Conservation (phyloP, 2,888 invertebrate species). For the Chouioia cunea region DNA sequence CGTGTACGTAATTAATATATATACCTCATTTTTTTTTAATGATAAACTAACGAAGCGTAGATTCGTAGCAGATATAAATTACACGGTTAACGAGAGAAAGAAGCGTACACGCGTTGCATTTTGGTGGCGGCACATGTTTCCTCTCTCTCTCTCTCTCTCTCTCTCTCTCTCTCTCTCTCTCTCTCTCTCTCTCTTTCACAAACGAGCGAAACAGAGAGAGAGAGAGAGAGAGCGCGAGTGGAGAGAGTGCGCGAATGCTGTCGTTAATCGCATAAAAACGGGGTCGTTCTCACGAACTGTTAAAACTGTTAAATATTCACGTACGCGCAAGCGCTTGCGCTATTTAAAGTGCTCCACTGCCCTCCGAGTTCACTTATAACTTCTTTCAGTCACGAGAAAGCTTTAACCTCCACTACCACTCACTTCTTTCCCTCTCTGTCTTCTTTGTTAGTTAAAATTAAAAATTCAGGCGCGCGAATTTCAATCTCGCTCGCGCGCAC, state of each 20-base stretch:
- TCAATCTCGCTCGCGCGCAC: too few relatives aligned
- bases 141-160: background rate
- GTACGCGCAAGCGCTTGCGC: background rate
- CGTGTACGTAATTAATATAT: too few relatives aligned
- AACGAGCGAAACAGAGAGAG: too few relatives aligned
- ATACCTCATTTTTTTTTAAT: too few relatives aligned
- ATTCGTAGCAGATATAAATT: slow-evolving; percentile 27
- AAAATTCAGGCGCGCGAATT: slow-evolving; percentile 9
- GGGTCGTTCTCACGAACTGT: slow-evolving; percentile 41
- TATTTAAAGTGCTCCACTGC: slow-evolving; percentile 22
- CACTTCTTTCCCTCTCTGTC: too few relatives aligned
- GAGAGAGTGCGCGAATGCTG: slow-evolving; percentile 11
- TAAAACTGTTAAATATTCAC: slow-evolving; percentile 34
- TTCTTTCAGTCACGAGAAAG: slow-evolving; percentile 21
- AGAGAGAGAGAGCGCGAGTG: too few relatives aligned
- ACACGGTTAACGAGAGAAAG: slow-evolving; percentile 8
- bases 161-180: too few relatives aligned
- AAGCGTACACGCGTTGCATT: slow-evolving; percentile 12
- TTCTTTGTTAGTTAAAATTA: slow-evolving; percentile 25
- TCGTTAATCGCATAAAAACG: slow-evolving; percentile 37
- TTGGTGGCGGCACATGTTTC: background rate
- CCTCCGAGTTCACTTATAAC: slow-evolving; percentile 31
- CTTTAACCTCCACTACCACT: background rate
- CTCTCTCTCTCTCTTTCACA: too few relatives aligned
- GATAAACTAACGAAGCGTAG: too few relatives aligned